Percentiles rank a stretch among this genome's conserved stretches.
Evolutionary conservation across 2,113 vertebrate species (phyloP).

Genomic region (Myiagra hebetior): DNA sequence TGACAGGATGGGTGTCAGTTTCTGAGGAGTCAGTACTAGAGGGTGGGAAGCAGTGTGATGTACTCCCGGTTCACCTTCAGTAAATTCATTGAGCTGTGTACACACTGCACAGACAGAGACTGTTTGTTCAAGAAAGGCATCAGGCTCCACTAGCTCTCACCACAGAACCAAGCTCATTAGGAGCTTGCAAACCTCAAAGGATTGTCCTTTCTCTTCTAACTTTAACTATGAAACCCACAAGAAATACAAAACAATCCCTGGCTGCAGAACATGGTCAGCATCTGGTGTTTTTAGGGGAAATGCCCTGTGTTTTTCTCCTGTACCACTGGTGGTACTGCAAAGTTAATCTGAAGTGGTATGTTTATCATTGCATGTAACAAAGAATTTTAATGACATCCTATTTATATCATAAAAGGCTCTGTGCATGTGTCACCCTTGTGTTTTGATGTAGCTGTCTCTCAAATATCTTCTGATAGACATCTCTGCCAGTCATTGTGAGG

Average conservation of each 20-base stretch:
- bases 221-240: neutral
- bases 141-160: neutral
- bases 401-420: neutral
- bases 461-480: slow-evolving; percentile 9
- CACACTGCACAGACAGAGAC: neutral
- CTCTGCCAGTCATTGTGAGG: neutral
- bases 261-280: neutral
- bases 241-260: neutral
- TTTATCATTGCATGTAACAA: neutral
- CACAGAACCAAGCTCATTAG: neutral
- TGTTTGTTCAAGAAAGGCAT: neutral
- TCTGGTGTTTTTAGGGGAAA: neutral
- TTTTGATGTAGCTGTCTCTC: slow-evolving; percentile 1
- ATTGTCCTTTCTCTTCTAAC: neutral
- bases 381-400: neutral
- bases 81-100: neutral
- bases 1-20: neutral
- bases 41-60: neutral
- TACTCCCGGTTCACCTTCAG: neutral
- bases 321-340: neutral
- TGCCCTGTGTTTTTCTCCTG: neutral
- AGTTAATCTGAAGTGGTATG: neutral
- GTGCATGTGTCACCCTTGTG: neutral
- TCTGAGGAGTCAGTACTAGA: neutral
- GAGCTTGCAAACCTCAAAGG: neutral